Base-by-base conservation (phyloP, 2,113 vertebrate genomes). In the Zeus faber region DNA sequence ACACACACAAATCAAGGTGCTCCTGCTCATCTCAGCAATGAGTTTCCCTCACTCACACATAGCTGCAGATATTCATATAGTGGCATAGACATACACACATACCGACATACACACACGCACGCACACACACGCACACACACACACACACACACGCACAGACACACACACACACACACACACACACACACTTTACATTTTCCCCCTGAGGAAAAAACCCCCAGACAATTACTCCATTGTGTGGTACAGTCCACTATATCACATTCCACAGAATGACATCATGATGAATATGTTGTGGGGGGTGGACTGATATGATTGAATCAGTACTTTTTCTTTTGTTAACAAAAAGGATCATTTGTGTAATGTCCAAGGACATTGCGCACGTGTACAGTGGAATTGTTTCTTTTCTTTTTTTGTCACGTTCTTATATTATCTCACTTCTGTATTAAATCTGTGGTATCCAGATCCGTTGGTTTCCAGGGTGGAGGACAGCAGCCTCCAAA, bases 151-250 rank as follows among this genome's bases (percentile, higher is more conserved):
- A 6, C n/a, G n/a, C n/a, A n/a, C n/a, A n/a, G n/a, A n/a, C n/a
- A n/a, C n/a, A n/a, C n/a, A n/a, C n/a, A n/a, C 11, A 6, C 11
- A 6, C 29, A 6, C 29, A 6, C 60, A 52, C 66, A 47, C 54
- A 54, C 46, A 41, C 63, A 60, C 37, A 65, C 58, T 56, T 68
- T 65, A 58, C 63, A 53, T 62, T 70, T 62, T 57, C 54, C 71
- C 65, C 46, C 56, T 40, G 62, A 74, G 65, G 62, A 13, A 33
- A 54, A 24, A 56, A 48, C 61, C 69, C 70, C 76, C 60, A n/a
- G n/a, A 87, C 79, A 83, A 79, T 81, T 74, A 76, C 58, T 63
- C 60, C 55, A 74, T 83, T 84, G 67, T 81, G 67, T 55, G 49
- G 31, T 41, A 53, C 46, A 56, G 46, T 54, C 61, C 76, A 57